Percentiles rank a stretch among this genome's conserved stretches.
Evolutionary conservation across 2,888 invertebrate species (phyloP).

Genomic region (Amblyjoppa fuscipennis): DNA sequence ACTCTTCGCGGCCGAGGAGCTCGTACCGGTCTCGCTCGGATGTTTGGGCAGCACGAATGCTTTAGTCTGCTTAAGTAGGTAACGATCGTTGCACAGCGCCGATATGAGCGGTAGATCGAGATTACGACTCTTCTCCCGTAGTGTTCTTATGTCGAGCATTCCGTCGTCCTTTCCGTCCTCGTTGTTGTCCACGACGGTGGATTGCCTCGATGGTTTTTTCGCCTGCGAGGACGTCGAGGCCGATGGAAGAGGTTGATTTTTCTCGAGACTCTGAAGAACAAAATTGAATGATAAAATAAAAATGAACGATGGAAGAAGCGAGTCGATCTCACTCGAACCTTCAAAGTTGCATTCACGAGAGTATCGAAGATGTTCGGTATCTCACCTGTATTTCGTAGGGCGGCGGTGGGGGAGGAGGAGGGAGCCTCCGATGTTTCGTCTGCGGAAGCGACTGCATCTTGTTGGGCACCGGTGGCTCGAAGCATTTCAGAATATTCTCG

Average conservation of each 20-base stretch:
- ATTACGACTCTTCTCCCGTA: conserved; percentile 95
- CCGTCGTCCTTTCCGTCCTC: conserved; percentile 78
- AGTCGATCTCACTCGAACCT: too few species aligned
- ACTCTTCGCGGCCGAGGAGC: conserved; percentile 73
- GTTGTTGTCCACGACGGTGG: conserved; percentile 66
- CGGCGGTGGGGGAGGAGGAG: conserved; percentile 88
- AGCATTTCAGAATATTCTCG: conserved; percentile 92
- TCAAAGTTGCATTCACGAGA: too few species aligned
- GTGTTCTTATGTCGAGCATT: conserved; percentile 91
- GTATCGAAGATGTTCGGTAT: conserved; percentile 1
- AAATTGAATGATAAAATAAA: background rate
- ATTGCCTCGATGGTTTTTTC: conserved; percentile 68
- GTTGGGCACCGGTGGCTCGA: conserved; percentile 84
- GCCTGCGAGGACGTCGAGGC: conserved; percentile 72
- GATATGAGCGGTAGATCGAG: conserved; percentile 96
- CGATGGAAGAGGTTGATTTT: conserved; percentile 81
- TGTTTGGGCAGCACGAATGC: conserved; percentile 93
- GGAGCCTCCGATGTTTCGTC: conserved; percentile 86
- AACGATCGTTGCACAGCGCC: conserved; percentile 96
- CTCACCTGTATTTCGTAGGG: conserved; percentile 85
- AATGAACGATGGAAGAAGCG: background rate
- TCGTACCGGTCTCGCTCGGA: conserved; percentile 81
- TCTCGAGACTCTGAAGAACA: conserved; percentile 79
- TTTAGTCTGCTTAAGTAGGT: conserved; percentile 95
- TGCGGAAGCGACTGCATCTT: conserved; percentile 82